Percentiles rank a stretch among this genome's conserved stretches.
Conservation (phyloP, 1,140 invertebrate species). For the Sinonovacula constricta region DNA sequence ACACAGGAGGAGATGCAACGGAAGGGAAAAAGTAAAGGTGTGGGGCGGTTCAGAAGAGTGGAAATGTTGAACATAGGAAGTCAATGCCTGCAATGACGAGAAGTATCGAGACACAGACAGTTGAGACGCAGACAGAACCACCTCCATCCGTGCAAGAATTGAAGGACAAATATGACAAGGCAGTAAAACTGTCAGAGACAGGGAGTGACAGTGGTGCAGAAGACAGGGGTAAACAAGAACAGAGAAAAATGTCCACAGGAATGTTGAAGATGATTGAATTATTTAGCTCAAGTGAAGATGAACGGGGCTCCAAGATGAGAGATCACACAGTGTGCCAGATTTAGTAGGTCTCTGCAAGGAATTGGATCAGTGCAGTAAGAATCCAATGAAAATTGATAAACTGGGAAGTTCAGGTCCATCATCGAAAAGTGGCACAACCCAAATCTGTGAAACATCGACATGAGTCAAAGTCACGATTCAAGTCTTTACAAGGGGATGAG, state of each 20-base stretch:
- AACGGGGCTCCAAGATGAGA: conserved; percentile 41
- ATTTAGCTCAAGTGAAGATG: conserved; percentile 68
- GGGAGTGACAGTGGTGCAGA: conserved; percentile 64
- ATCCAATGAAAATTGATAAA: conserved; percentile 48
- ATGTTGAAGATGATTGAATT: conserved; percentile 66
- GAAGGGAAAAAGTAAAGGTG: conserved; percentile 9
- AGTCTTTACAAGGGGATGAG: conserved; percentile 36
- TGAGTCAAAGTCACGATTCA: conserved; percentile 46
- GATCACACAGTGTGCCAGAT: conserved; percentile 60
- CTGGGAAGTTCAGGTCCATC: conserved; percentile 14
- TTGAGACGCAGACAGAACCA: conserved; percentile 45
- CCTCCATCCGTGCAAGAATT: conserved; percentile 24
- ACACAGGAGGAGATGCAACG: conserved; percentile 1
- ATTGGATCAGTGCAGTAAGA: not conserved
- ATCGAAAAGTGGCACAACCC: conserved; percentile 40
- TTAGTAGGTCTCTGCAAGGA: conserved; percentile 28
- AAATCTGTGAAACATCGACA: conserved; percentile 50
- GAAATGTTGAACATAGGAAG: conserved; percentile 56
- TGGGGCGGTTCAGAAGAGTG: conserved; percentile 46
- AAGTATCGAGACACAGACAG: conserved; percentile 59
- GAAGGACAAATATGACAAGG: conserved; percentile 51
- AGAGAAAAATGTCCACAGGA: conserved; percentile 53
- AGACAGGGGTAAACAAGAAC: too few species aligned
- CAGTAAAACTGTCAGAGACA: conserved; percentile 39
- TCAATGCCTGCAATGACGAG: conserved; percentile 62